Evolutionary conservation across 2,113 vertebrate genomes (phyloP), one percentile per base, ranked within the genome.

Genomic region (Panthera tigris): DNA sequence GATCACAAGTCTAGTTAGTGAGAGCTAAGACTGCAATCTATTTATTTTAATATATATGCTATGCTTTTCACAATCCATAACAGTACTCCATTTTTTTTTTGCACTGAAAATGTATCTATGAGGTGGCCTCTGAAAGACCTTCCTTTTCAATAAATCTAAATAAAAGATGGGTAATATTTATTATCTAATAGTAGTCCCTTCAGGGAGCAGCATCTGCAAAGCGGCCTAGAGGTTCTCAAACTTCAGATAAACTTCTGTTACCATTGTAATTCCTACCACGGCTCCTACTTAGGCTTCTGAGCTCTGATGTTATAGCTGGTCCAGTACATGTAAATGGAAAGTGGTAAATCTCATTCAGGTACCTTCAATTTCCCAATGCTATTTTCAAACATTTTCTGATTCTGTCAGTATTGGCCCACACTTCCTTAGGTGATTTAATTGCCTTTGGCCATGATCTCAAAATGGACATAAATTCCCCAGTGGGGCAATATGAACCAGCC

Each of bases 271-370:
- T n/a, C 55, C 39, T 16, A 7, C 31, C 39, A 18, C 3, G 5
- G 16, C 25, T 76, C 19, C 36, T 21, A 2, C 1, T 14, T 21
- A 18, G 45, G 23, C 36, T n/a, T 57, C 66, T 12, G 25, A 13
- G 3, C 48, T 39, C n/a, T 0, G 8, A 7, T 5, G 21, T 27
- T 33, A 33, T 1, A 5, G 19, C 48, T 12, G 1, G n/a, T 41
- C 14, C 1, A 25, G 31, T 16, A 21, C 66, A 10, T 0, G 16
- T 2, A 12, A 52, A 36, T 14, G 27, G 33, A 19, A 63, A 87
- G 69, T 0, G 0, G 13, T 7, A n/a, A 69, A 14, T 27, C 29
- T 66, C 63, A 36, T 41, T 63, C 9, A 23, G 1, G 10, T 4
- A n/a, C 23, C 25, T 68, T 57, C 25, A 27, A 6, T 23, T 21